Evolutionary conservation across 1,140 invertebrate species (phyloP).

Genomic region (Thaumetopoea pityocampa): DNA sequence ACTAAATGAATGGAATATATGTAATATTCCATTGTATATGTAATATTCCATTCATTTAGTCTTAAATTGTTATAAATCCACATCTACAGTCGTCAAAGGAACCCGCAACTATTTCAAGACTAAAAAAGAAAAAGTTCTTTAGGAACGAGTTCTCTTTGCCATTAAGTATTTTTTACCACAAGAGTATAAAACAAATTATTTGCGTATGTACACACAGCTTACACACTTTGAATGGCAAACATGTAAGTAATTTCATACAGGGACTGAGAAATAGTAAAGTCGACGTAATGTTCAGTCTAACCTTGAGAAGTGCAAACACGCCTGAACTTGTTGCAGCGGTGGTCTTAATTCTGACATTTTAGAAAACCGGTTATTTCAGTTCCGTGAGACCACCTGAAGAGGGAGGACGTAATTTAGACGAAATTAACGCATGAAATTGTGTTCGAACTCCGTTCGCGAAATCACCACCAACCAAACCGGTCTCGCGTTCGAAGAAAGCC

Average conservation of each 20-base stretch:
- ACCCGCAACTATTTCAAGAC: no score
- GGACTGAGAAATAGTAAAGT: slow-evolving; percentile 26
- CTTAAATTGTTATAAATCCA: no score
- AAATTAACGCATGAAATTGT: slow-evolving; percentile 28
- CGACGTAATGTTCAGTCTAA: slow-evolving; percentile 27
- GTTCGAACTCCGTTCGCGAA: slow-evolving; percentile 48
- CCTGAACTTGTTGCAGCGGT: slow-evolving; percentile 23
- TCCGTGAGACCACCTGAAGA: slow-evolving; percentile 42
- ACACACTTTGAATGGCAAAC: slow-evolving; percentile 27
- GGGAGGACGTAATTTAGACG: slow-evolving; percentile 43
- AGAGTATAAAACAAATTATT: no score
- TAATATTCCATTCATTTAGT: no score
- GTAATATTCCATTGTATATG: no score
- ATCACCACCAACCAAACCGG: slow-evolving; percentile 45
- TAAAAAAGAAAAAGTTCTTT: no score
- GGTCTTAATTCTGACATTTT: slow-evolving; percentile 25
- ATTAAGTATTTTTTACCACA: no score
- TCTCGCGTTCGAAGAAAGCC: slow-evolving; percentile 33
- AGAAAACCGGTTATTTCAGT: slow-evolving; percentile 60
- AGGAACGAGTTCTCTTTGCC: no score
- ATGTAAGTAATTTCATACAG: slow-evolving; percentile 21
- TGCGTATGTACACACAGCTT: no score
- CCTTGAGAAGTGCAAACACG: slow-evolving; percentile 30
- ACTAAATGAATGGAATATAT: no score
- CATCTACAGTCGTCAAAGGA: no score